Base-by-base conservation (phyloP, 2,113 vertebrate species). In the Pyxicephalus adspersus region DNA sequence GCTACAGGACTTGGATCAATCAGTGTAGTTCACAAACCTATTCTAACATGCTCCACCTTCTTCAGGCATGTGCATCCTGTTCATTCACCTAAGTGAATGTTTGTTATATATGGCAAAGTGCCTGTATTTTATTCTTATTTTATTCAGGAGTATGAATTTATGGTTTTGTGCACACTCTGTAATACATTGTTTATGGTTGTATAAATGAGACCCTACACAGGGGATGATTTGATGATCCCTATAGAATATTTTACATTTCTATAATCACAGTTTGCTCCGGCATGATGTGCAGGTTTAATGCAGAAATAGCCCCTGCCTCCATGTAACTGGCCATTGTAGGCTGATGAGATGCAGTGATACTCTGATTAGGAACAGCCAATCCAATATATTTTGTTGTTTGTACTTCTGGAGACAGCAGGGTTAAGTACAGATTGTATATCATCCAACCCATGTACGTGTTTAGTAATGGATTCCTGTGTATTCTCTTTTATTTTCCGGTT, bases 401-500 rank as follows among this genome's bases (percentile, higher is more conserved):
- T 20, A 64, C 18, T 29, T 52, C 25, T 18, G 28, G 76, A 66
- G 29, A 20, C 28, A 58, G 54, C 54, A 60, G 71, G 54, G 75
- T 78, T 57, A 57, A 77, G 50, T 57, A 34, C 51, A 54, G 50
- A 31, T 66, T 4, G 28, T 23, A 52, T 78, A 54, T 66, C 60
- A 31, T 65, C 51, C 9, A 20, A 15, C n/a, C 9, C 25, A 50
- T 52, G 38, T 19, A 45, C 20, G 25, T 54, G 61, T 77, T 77
- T 51, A 50, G 50, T 28, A 28, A 77, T 64, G 61, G 45, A 54
- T 52, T 77, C 61, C 45, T 77, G 71, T 73, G 28, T 55, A 71
- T 71, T 72, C 55, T 81, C 20, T 60, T 38, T 17, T 63, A 64
- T 23, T 80, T 80, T 65, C 60, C 52, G 22, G 63, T 66, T 75